Evolutionary conservation across 2,113 vertebrate genomes (phyloP).

Genomic region (Engystomops pustulosus): DNA sequence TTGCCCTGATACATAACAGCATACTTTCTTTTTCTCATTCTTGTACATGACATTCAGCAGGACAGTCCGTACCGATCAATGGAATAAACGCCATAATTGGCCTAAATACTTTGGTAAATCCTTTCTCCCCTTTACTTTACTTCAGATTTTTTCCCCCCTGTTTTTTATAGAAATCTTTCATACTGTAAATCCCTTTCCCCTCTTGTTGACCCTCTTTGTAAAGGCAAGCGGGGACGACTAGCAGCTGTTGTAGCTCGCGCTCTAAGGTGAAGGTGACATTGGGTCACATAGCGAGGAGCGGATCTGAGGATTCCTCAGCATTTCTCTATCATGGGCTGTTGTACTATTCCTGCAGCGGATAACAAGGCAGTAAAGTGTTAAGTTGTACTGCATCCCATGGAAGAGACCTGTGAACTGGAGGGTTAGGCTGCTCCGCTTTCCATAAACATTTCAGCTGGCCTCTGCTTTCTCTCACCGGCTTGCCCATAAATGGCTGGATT

Average conservation of each 20-base stretch:
- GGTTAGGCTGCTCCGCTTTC: constrained; percentile 57
- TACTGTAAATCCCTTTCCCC: not conserved
- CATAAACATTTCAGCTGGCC: constrained; percentile 48
- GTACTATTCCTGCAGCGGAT: no score
- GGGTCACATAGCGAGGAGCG: not conserved
- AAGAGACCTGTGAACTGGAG: not conserved
- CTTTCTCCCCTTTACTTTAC: no score
- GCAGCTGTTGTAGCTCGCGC: not conserved
- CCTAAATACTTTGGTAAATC: no score
- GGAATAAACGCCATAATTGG: no score
- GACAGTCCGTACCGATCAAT: not conserved
- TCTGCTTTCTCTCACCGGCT: constrained; percentile 60
- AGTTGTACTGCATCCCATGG: not conserved
- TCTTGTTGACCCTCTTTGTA: not conserved
- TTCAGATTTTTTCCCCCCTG: no score
- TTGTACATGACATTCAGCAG: not conserved
- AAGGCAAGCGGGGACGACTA: not conserved
- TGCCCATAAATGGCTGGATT: constrained; percentile 31
- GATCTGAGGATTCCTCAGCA: not conserved
- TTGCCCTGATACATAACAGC: no score
- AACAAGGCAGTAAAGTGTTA: not conserved
- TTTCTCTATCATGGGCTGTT: not conserved
- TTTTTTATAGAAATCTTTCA: not conserved
- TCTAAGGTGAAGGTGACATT: not conserved
- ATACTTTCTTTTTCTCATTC: no score